Base-by-base conservation (phyloP, 2,113 vertebrate genomes). In the Lycocorax pyrrhopterus region DNA sequence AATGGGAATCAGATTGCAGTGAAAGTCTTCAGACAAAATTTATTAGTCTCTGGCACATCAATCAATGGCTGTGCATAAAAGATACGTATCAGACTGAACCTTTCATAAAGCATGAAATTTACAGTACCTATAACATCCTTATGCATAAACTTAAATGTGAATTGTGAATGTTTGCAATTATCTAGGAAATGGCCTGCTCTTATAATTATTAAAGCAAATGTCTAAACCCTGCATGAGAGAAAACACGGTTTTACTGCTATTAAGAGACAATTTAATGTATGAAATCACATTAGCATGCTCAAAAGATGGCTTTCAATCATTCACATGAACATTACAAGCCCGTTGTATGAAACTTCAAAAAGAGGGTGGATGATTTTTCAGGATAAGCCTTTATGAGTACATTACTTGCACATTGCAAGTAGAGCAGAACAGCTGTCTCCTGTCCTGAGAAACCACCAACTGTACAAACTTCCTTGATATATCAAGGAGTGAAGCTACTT, bases 201-300 rank as follows among this genome's bases (percentile, higher is more conserved):
- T 91, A 79, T 79, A 95, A 97, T 96, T 96, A 89, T 92, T 96
- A 93, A 94, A 89, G 92, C 39, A 94, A 94, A 93, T 55, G 83
- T 88, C 92, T 87, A 95, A 93, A 76, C 16, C 62, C 46, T 46
- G 15, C 37, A 72, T 79, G 77, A 96, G 81, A 94, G 58, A 93
- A 96, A 96, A 92, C 92, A 96, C 5, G 27, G 72, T 94, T 92
- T 90, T 91, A 73, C 84, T 89, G 84, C 77, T 94, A 86, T 91
- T 85, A 96, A 86, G 92, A 94, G 86, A 91, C 71, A 91, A 82
- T 79, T 94, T 96, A 92, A 95, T 83, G 66, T 90, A 85, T 73
- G 80, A 89, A 92, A 91, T 76, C 73, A 82, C 77, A 94, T 93
- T 95, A 89, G 23, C 46, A 93, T 95, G 49, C 66, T 73, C 30